phyloP scores from a whole-genome alignment of 2,113 vertebrate species.

The Tapirus terrestris region DNA sequence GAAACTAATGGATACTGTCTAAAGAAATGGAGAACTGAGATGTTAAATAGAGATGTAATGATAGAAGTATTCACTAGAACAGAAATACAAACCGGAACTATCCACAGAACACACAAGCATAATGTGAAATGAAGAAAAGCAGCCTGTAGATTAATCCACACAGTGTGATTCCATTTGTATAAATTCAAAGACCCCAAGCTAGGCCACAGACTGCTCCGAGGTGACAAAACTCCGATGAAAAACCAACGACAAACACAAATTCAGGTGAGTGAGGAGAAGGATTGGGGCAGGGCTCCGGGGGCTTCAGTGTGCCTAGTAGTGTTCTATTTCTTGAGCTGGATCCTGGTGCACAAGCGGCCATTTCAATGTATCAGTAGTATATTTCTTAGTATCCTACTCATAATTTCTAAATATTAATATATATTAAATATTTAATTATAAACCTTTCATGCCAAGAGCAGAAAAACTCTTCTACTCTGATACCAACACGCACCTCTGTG shows the following conservation, averaged over 20 bases:
- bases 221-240: not conserved
- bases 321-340: not conserved
- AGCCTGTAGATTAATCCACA: not conserved
- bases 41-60: not conserved
- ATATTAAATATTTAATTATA: conserved; percentile 8
- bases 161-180: not conserved
- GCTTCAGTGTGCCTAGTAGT: not conserved
- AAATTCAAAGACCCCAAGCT: not conserved
- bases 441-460: not conserved
- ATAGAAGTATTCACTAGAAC: not conserved
- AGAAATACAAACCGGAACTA: not conserved
- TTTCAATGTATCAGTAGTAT: not conserved
- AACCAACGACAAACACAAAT: not conserved
- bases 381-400: not conserved
- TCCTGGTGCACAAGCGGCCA: not conserved
- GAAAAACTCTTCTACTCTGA: not conserved
- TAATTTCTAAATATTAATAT: conserved; percentile 23
- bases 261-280: not conserved
- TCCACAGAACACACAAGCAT: not conserved
- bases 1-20: not conserved
- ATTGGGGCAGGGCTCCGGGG: not conserved
- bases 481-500: not conserved
- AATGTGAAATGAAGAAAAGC: not conserved
- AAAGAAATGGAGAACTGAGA: conserved; percentile 10
- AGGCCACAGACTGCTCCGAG: not conserved